These are phyloP conservation scores for Chlorops oryzae DNA, from an alignment of 1,140 invertebrate species.

Conservation along the genomic window DNA sequence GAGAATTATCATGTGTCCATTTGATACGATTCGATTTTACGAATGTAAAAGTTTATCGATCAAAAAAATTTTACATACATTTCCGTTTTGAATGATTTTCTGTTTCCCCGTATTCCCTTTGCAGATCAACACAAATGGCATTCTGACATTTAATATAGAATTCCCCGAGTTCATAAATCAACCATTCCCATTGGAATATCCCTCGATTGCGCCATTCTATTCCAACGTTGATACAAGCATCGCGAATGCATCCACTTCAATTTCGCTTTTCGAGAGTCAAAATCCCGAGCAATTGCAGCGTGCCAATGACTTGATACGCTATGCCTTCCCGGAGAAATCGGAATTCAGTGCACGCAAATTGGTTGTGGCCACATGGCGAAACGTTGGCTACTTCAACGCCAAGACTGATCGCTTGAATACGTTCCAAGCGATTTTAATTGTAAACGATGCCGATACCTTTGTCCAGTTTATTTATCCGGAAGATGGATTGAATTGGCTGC, in stretches of 20 bases:
- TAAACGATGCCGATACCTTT: slow-evolving; percentile 75
- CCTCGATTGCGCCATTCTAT: slow-evolving; percentile 84
- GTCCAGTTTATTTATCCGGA: slow-evolving; percentile 81
- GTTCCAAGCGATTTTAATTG: slow-evolving; percentile 58
- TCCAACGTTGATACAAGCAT: slow-evolving; percentile 80
- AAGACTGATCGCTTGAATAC: slow-evolving; percentile 55
- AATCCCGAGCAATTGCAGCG: slow-evolving; percentile 58
- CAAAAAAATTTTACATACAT: not conserved
- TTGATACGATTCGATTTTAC: not conserved
- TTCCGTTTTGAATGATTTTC: slow-evolving; percentile 3
- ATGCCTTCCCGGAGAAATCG: slow-evolving; percentile 61
- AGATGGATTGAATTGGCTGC: slow-evolving; percentile 85
- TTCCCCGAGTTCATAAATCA: slow-evolving; percentile 79
- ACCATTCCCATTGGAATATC: slow-evolving; percentile 84
- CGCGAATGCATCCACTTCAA: slow-evolving; percentile 53
- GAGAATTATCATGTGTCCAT: not conserved
- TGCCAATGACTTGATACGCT: slow-evolving; percentile 61
- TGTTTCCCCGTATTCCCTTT: slow-evolving; percentile 28
- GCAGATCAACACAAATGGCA: slow-evolving; percentile 86
- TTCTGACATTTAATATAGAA: slow-evolving; percentile 82
- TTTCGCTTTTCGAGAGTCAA: slow-evolving; percentile 74
- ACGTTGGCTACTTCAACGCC: slow-evolving; percentile 55
- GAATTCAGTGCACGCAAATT: slow-evolving; percentile 57
- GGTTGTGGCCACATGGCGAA: slow-evolving; percentile 66
- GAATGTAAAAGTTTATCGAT: not conserved